Conservation (phyloP, 2,888 invertebrate genomes). For the Aporophyla lueneburgensis region DNA sequence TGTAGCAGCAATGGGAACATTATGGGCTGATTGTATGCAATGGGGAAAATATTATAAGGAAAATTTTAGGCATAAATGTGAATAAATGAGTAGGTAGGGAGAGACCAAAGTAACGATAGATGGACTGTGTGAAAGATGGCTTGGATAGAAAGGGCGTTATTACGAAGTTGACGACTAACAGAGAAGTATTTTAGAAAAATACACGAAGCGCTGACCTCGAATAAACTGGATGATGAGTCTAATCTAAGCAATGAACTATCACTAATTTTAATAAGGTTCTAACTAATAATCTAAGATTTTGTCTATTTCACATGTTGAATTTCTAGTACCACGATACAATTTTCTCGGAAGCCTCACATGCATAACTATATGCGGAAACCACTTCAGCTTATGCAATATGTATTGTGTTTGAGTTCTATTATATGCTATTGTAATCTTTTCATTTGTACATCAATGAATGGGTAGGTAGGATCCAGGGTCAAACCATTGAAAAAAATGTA, state of each 20-base stretch:
- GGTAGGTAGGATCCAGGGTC: not conserved
- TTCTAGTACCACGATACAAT: not conserved
- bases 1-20: no score
- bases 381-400: not conserved
- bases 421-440: not conserved
- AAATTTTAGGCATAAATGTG: no score
- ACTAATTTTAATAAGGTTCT: not conserved
- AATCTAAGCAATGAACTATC: not conserved
- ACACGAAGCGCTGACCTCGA: not conserved
- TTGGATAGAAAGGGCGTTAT: not conserved
- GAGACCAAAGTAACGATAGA: not conserved
- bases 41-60: no score
- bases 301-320: not conserved
- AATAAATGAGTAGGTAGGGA: not conserved
- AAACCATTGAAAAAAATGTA: not conserved
- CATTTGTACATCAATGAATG: not conserved
- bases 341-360: not conserved
- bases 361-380: not conserved
- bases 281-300: not conserved
- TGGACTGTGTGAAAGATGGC: not conserved
- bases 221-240: not conserved
- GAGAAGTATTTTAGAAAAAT: not conserved
- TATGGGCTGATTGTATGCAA: no score
- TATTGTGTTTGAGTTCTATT: not conserved
- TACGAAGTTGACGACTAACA: not conserved